These are phyloP conservation scores for Dipodomys ordii DNA, from an alignment of 2,113 vertebrate genomes.

Conservation along the genomic window DNA sequence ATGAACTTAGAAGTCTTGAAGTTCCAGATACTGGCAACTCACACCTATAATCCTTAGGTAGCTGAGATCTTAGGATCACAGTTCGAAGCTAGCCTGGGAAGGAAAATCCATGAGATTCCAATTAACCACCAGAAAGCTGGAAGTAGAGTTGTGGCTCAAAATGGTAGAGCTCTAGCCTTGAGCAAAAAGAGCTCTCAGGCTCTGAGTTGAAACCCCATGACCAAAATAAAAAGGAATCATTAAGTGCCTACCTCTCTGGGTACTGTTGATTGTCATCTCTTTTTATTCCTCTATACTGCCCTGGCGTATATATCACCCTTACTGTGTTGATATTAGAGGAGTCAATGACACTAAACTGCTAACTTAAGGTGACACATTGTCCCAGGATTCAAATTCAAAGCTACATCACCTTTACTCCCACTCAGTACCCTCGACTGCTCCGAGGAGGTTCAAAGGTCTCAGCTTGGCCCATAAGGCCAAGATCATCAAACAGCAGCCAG, in stretches of 20 bases:
- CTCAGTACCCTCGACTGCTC: background rate
- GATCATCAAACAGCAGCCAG: background rate
- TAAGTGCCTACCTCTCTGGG: background rate
- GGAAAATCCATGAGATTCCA: no score
- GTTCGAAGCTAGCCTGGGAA: no score
- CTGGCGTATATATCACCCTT: background rate
- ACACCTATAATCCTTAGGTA: no score
- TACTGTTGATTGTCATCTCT: background rate
- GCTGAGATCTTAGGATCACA: no score
- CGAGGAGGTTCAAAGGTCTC: background rate
- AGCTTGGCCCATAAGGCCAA: background rate
- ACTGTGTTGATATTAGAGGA: background rate
- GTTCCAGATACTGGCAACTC: no score
- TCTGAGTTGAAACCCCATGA: no score
- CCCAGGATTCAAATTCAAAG: background rate
- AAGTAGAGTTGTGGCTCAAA: no score
- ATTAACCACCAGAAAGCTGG: no score
- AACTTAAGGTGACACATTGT: background rate
- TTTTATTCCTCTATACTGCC: background rate
- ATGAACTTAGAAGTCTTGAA: background rate
- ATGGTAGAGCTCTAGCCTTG: no score
- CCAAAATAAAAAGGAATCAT: background rate
- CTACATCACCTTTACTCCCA: background rate
- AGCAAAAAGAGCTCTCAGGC: no score
- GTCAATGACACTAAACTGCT: background rate